phyloP scores from a whole-genome alignment of 2,888 invertebrate species.

The Endotricha flammealis region DNA sequence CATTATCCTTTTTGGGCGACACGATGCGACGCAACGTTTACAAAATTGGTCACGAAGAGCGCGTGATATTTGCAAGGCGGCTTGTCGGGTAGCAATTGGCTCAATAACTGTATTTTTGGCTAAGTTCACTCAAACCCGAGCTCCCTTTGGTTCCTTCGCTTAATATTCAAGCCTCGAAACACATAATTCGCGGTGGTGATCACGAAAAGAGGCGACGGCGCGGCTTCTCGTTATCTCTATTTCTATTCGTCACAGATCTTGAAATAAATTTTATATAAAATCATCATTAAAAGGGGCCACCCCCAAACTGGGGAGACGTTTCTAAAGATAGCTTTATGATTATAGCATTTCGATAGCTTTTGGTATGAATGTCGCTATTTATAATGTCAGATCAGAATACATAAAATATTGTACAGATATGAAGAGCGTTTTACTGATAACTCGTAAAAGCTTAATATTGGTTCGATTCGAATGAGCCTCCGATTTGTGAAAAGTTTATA shows the following conservation, averaged over 20 bases:
- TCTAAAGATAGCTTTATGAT: slow-evolving; percentile 27
- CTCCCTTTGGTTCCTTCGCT: slow-evolving; percentile 49
- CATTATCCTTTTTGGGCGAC: too few relatives aligned
- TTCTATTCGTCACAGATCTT: slow-evolving; percentile 54
- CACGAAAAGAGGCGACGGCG: slow-evolving; percentile 47
- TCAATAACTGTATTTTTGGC: slow-evolving; percentile 57
- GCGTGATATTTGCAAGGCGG: too few relatives aligned
- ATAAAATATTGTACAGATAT: neutral
- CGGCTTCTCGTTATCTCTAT: slow-evolving; percentile 56
- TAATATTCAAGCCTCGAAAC: slow-evolving; percentile 59
- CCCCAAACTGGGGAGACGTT: slow-evolving; percentile 33
- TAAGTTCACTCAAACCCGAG: slow-evolving; percentile 46
- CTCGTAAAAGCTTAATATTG: slow-evolving; percentile 23
- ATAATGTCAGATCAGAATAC: neutral
- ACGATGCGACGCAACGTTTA: too few relatives aligned
- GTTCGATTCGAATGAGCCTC: slow-evolving; percentile 18
- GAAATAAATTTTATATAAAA: slow-evolving; percentile 46
- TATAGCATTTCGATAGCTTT: slow-evolving; percentile 29
- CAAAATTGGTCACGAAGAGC: too few relatives aligned
- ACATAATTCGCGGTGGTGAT: slow-evolving; percentile 65
- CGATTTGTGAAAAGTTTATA: slow-evolving; percentile 23
- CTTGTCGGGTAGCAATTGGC: slow-evolving; percentile 35
- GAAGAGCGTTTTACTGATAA: neutral
- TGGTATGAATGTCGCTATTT: slow-evolving; percentile 10
- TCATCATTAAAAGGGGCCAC: slow-evolving; percentile 43